Evolutionary conservation across 92 coral and sea anemone species (phyloP).

Genomic region (Actinostola sp.): DNA sequence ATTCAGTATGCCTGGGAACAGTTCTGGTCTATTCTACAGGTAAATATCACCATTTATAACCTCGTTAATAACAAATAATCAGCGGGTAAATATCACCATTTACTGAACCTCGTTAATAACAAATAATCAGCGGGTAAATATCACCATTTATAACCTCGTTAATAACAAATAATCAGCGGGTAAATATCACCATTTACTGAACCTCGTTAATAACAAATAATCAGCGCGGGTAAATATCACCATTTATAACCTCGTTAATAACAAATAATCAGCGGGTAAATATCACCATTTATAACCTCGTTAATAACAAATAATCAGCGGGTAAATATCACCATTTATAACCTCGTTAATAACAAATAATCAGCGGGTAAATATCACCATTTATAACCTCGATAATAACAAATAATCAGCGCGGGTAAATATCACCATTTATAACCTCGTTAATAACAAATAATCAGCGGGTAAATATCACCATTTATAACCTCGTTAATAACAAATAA

Average conservation of each 20-base stretch:
- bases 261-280: too few relatives aligned
- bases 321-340: too few relatives aligned
- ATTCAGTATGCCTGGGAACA: slow-evolving; percentile 88
- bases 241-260: neutral
- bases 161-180: neutral
- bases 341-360: neutral
- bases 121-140: too few relatives aligned
- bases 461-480: too few relatives aligned
- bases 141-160: too few relatives aligned
- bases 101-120: neutral
- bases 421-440: too few relatives aligned
- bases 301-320: neutral
- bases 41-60: slow-evolving; percentile 28
- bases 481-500: neutral
- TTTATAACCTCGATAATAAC: neutral
- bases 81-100: too few relatives aligned
- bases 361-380: too few relatives aligned
- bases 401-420: too few relatives aligned
- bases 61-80: neutral
- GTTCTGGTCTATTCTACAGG: slow-evolving; percentile 87
- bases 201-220: neutral
- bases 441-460: neutral
- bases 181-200: too few relatives aligned
- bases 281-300: too few relatives aligned
- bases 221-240: too few relatives aligned